These are phyloP conservation scores for Nyctibius grandis DNA, from an alignment of 2,797 vertebrate species.

Conservation along the genomic window DNA sequence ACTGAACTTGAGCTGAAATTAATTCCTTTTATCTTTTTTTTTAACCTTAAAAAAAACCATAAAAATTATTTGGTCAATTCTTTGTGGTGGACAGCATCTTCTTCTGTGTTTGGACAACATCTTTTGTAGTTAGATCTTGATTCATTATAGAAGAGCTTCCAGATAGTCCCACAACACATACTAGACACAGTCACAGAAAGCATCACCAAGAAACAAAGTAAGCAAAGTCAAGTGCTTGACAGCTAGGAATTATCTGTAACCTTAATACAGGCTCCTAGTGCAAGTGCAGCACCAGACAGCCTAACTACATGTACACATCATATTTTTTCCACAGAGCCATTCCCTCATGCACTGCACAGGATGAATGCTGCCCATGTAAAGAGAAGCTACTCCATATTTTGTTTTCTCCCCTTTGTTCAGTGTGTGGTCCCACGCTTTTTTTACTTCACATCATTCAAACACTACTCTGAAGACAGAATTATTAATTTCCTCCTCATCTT, in stretches of 20 bases:
- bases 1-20: background rate
- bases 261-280: background rate
- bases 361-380: accelerated
- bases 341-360: background rate
- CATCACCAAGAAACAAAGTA: background rate
- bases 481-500: background rate
- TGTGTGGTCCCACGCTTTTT: background rate
- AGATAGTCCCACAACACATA: background rate
- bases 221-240: background rate
- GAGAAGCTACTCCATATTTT: background rate
- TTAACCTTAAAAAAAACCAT: background rate
- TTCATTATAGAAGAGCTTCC: background rate
- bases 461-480: background rate
- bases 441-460: background rate
- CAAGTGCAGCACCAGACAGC: background rate
- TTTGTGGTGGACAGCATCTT: background rate
- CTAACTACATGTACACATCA: accelerated
- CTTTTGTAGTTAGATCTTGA: background rate
- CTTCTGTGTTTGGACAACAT: background rate
- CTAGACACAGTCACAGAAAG: background rate
- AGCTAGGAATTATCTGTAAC: background rate
- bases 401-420: background rate
- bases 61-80: background rate
- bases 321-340: background rate
- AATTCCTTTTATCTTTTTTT: background rate